Percentiles rank a stretch among this genome's conserved stretches.
phyloP scores from a whole-genome alignment of 2,888 invertebrate genomes.

The Thysanoteuthis rhombus region DNA sequence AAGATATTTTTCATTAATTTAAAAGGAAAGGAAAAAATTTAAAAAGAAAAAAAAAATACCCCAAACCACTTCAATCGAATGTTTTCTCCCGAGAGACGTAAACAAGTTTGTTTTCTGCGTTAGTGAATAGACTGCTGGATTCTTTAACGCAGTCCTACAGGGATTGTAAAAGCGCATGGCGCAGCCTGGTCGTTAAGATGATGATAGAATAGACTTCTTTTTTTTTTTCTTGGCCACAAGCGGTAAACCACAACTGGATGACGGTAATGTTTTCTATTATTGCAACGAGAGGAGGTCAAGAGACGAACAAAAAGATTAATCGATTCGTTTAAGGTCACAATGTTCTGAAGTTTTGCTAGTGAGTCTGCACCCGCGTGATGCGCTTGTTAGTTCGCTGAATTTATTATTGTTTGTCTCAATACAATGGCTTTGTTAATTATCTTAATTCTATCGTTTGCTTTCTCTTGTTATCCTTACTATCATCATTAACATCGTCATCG shows the following conservation, averaged over 20 bases:
- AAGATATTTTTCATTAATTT: not conserved
- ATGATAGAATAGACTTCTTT: not conserved
- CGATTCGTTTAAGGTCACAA: not conserved
- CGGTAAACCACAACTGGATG: not conserved
- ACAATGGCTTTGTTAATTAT: not conserved
- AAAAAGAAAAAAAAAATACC: not conserved
- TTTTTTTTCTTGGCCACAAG: not conserved
- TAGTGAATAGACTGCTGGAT: not conserved
- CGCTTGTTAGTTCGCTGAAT: not conserved
- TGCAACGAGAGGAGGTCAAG: not conserved
- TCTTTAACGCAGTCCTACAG: not conserved
- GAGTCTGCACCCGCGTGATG: not conserved
- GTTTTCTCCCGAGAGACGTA: not conserved
- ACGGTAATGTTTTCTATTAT: not conserved
- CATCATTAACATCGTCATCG: not conserved
- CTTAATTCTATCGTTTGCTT: not conserved
- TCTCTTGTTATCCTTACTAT: no score
- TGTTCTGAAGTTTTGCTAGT: not conserved
- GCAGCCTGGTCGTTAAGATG: not conserved
- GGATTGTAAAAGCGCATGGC: not conserved
- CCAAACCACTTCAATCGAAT: not conserved
- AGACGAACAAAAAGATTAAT: not conserved
- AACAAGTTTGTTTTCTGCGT: not conserved
- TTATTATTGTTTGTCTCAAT: not conserved
- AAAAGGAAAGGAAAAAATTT: not conserved